A percentile compares a stretch with the other conserved stretches of the same genome.
Evolutionary conservation across 2,113 vertebrate species (phyloP).

Genomic region (Saguinus imperator): DNA sequence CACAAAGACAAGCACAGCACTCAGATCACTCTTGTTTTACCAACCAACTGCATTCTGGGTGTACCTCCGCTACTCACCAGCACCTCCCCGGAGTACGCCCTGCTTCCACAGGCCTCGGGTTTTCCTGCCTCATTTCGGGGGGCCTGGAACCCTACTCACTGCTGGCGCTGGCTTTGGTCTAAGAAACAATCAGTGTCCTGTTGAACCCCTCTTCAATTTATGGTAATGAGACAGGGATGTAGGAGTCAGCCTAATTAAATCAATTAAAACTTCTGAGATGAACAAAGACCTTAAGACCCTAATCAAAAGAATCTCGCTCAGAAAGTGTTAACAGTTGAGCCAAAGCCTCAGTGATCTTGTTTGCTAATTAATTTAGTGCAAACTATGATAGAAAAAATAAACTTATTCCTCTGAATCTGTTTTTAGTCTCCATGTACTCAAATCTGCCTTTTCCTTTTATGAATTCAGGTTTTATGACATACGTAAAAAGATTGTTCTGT

Average conservation of each 20-base stretch:
- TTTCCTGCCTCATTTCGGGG: background rate
- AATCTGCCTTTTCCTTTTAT: background rate
- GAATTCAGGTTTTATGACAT: background rate
- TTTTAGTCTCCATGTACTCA: background rate
- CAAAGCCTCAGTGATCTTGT: background rate
- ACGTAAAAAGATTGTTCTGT: background rate
- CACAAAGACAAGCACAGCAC: background rate
- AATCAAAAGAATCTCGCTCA: slow-evolving; percentile 27
- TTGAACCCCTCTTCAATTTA: background rate
- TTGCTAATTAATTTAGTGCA: slow-evolving; percentile 48
- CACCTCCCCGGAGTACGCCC: background rate
- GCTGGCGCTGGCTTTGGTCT: slow-evolving; percentile 12
- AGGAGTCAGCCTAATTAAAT: background rate
- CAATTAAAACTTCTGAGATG: background rate
- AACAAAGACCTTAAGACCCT: background rate
- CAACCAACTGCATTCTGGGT: background rate
- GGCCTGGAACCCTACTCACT: background rate
- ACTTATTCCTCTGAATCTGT: background rate
- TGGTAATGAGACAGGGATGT: background rate
- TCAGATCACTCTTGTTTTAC: background rate
- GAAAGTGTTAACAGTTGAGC: slow-evolving; percentile 1
- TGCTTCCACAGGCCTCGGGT: background rate
- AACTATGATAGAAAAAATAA: slow-evolving; percentile 2
- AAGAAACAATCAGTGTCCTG: slow-evolving; percentile 31
- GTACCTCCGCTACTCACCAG: background rate